Conservation (phyloP, 2,797 vertebrate genomes). For the Hippoglossus hippoglossus region DNA sequence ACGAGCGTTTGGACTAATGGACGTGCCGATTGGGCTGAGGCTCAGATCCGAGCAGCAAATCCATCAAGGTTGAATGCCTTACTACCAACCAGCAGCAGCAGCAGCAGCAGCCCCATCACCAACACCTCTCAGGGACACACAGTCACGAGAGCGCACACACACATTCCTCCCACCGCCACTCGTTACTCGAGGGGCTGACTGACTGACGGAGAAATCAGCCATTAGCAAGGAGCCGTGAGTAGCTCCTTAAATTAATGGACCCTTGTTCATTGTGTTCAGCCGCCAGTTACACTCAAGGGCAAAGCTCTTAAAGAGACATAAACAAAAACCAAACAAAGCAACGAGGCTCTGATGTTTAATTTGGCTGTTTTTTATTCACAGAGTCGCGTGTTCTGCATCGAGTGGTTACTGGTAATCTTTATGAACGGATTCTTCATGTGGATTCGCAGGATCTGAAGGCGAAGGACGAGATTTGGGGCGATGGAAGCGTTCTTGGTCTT, state of each 20-base stretch:
- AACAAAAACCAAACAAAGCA: constrained; percentile 48
- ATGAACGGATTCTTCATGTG: no score
- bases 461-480: no score
- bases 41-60: constrained; percentile 21
- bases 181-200: constrained; percentile 43
- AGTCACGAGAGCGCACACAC: constrained; percentile 21
- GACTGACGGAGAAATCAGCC: constrained; percentile 45
- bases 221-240: constrained; percentile 47
- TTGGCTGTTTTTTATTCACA: not conserved
- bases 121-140: constrained; percentile 18
- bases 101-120: constrained; percentile 1
- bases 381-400: not conserved
- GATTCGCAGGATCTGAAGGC: no score
- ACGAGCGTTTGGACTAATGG: constrained; percentile 48
- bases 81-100: not conserved
- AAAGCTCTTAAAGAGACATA: constrained; percentile 44
- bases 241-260: constrained; percentile 58
- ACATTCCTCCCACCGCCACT: constrained; percentile 43
- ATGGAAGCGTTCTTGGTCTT: no score
- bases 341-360: constrained; percentile 10
- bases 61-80: constrained; percentile 42
- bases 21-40: constrained; percentile 38
- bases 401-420: not conserved
- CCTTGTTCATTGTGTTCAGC: constrained; percentile 40
- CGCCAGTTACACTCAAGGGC: constrained; percentile 18